Base-by-base conservation (phyloP, 2,888 invertebrate genomes). In the Morpho achilles region DNA sequence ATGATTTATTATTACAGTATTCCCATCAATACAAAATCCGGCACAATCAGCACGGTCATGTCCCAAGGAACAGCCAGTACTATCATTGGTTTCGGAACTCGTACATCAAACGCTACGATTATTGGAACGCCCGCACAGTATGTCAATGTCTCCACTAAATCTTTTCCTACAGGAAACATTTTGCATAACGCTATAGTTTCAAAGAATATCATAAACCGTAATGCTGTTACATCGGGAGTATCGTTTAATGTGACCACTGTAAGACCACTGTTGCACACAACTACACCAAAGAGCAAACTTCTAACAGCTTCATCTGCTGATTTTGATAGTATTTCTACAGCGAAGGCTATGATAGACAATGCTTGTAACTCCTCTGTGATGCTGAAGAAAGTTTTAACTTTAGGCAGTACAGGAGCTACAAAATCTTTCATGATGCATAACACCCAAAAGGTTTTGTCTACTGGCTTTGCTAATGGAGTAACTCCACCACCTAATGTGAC, bases 401-500 rank as follows among this genome's bases (percentile, higher is more conserved):
- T 91, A 45, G 91, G 91, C 51, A 90, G 90, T 52, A 75, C 89
- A 0, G 90, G 88, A 0, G 81, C 84, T 0, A 71, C 85, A 4
- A 91, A 91, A 61, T 90, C 91, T 0, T 91, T 89, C 60, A 84
- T 91, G 82, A 90, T 91, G 90, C 90, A 89, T 59, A 90, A 89
- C 60, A 89, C 89, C 2, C 90, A 91, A 65, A 91, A 91, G 64
- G 85, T 90, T 10, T 65, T 89, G 41, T 87, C 89, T 0, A 87
- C 88, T 23, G 90, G 90, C 3, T 91, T 86, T 49, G 89, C 88
- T 9, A 88, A 81, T 45, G 89, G 91, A 2, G 80, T 79, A 0
- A 82, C 86, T 0, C 87, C 88, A 0, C 89, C 90, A 0, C 89
- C 89, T 0, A 90, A 89, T 55, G 89, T 89, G 0, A 90, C 89